Evolutionary conservation across 2,797 vertebrate species (phyloP).

Genomic region (Tokudaia muenninki): DNA sequence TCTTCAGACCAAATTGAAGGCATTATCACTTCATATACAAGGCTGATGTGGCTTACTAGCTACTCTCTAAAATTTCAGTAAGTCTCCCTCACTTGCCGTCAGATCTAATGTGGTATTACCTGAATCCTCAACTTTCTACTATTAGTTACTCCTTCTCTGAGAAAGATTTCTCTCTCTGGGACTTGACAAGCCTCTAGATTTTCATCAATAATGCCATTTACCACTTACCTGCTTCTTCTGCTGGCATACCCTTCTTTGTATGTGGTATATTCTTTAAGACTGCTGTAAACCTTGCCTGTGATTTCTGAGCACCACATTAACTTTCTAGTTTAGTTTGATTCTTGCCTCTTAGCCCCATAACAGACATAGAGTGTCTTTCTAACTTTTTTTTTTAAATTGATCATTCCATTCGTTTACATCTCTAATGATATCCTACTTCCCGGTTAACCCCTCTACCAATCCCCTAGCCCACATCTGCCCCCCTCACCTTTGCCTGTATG

Average conservation of each 20-base stretch:
- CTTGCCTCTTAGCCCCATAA: neutral
- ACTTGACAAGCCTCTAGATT: neutral
- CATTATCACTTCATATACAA: neutral
- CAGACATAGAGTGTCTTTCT: neutral
- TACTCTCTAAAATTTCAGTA: neutral
- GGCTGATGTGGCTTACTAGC: neutral
- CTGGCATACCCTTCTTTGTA: neutral
- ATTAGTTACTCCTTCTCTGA: neutral
- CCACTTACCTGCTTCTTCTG: neutral
- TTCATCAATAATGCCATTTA: neutral
- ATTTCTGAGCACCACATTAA: neutral
- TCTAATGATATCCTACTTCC: no score
- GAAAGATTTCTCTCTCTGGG: neutral
- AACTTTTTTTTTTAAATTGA: no score
- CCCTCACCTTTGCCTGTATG: no score
- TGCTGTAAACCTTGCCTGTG: no score
- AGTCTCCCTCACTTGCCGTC: neutral
- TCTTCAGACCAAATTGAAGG: neutral
- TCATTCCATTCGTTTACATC: no score
- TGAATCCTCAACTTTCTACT: neutral
- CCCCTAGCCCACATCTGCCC: no score
- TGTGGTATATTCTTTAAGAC: neutral
- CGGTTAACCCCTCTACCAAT: no score
- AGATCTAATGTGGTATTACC: neutral
- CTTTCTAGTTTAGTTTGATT: neutral